Conservation (phyloP, 2,113 vertebrate species). For the Aldabrachelys gigantea region DNA sequence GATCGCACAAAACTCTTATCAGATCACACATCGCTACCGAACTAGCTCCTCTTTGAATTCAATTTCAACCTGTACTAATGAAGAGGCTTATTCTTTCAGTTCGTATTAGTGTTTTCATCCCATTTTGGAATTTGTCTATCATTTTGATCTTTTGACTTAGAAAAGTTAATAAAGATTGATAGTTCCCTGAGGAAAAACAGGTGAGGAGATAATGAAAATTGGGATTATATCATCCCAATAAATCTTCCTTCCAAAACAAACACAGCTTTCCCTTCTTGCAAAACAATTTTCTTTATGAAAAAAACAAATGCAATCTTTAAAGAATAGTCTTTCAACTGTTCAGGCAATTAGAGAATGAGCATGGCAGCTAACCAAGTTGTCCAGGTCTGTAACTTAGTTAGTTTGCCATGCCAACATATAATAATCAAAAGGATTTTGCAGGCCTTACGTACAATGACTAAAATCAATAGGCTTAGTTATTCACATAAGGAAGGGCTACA, state of each 20-base stretch:
- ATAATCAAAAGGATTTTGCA: slow-evolving; percentile 16
- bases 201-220: slow-evolving; percentile 69
- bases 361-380: slow-evolving; percentile 61
- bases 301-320: slow-evolving; percentile 20
- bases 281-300: slow-evolving; percentile 49
- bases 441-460: not conserved
- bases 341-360: slow-evolving; percentile 59
- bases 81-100: slow-evolving; percentile 27
- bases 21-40: slow-evolving; percentile 7
- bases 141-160: slow-evolving; percentile 71
- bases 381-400: slow-evolving; percentile 58
- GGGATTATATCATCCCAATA: slow-evolving; percentile 75
- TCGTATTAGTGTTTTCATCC: slow-evolving; percentile 55
- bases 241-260: slow-evolving; percentile 78
- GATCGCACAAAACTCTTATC: slow-evolving; percentile 16
- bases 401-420: slow-evolving; percentile 44
- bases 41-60: slow-evolving; percentile 18
- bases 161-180: slow-evolving; percentile 75
- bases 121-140: slow-evolving; percentile 76
- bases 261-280: slow-evolving; percentile 63
- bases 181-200: slow-evolving; percentile 82
- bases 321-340: slow-evolving; percentile 61
- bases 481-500: not conserved
- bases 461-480: not conserved
- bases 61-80: slow-evolving; percentile 33